Conservation (phyloP, 2,888 invertebrate species). For the Agrochola litura region DNA sequence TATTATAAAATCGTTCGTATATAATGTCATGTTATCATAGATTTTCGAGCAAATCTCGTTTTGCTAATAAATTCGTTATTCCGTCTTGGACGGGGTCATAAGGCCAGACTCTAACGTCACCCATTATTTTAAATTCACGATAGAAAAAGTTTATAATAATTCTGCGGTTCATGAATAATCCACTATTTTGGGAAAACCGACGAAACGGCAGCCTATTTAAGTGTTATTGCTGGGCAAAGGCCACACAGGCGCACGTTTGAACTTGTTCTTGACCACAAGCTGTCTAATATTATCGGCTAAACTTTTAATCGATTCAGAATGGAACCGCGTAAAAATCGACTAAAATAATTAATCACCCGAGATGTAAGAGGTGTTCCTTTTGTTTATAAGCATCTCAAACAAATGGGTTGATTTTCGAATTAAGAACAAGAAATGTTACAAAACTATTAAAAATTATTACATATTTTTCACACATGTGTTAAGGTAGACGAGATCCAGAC, state of each 20-base stretch:
- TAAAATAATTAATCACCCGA: conserved; percentile 33
- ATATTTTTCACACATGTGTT: not conserved
- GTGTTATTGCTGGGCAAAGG: conserved; percentile 55
- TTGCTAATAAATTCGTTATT: conserved; percentile 66
- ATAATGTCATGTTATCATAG: conserved; percentile 55
- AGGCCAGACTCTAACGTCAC: conserved; percentile 77
- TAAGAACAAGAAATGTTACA: not conserved
- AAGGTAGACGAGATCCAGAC: too few species aligned
- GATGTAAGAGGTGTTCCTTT: not conserved
- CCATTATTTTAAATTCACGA: conserved; percentile 71
- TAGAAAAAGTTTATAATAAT: conserved; percentile 61
- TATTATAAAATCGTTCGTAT: conserved; percentile 42
- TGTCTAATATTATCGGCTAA: conserved; percentile 40
- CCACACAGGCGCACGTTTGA: conserved; percentile 49
- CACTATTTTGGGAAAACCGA: conserved; percentile 67
- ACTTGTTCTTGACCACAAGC: conserved; percentile 51
- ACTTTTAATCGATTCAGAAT: conserved; percentile 41
- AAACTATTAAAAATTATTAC: not conserved
- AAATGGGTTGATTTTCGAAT: not conserved
- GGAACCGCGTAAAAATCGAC: conserved; percentile 24
- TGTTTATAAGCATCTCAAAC: not conserved
- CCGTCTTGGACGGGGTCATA: conserved; percentile 75
- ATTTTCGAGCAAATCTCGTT: conserved; percentile 62
- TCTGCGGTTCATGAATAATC: conserved; percentile 64
- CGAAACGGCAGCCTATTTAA: conserved; percentile 44